Base-by-base conservation (phyloP, 2,888 invertebrate genomes). In the Drosophila macrospina region DNA sequence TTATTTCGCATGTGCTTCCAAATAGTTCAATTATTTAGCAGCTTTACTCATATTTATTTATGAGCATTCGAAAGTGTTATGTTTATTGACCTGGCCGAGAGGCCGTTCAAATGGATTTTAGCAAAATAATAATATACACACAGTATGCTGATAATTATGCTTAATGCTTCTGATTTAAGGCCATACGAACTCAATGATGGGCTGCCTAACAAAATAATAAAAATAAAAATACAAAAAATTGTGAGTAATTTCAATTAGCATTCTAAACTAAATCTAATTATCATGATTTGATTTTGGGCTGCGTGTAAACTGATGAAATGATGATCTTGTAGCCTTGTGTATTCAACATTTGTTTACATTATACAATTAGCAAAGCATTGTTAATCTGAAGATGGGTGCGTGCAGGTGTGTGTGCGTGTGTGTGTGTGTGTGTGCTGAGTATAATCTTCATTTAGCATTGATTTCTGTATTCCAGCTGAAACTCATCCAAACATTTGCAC, bases 181-280 rank as follows among this genome's bases (percentile, higher is more conserved):
- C 52, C 39, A 50, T 56, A 52, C 26, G 52, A 42, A 67, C 36
- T 57, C 32, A 15, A 48, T 48, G 63, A 56, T 54, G 51, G 37
- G 63, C 39, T 34, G 41, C 7, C 51, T 44, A 41, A 15, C 48
- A 47, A 41, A 45, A 52, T 16, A n/a, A 4, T 20, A 32, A 10
- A 41, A 11, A 30, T n/a, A 26, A 37, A 10, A 32, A 7, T 24
- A 20, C 2, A 28, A 28, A 28, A 28, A 28, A 28, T 28, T 59
- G 63, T 85, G 69, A 75, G 86, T 57, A 42, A 68, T 70, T 72
- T 74, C 83, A 81, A 85, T 85, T 85, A 89, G 89, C 89, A 41
- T 72, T 65, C 74, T 76, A 78, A 85, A 82, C 86, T 82, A 85
- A 85, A 87, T 88, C 73, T 81, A 84, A 88, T 84, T 89, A 84